These are phyloP conservation scores for Agriopis leucophaearia DNA, from an alignment of 2,888 invertebrate genomes.

Conservation along the genomic window DNA sequence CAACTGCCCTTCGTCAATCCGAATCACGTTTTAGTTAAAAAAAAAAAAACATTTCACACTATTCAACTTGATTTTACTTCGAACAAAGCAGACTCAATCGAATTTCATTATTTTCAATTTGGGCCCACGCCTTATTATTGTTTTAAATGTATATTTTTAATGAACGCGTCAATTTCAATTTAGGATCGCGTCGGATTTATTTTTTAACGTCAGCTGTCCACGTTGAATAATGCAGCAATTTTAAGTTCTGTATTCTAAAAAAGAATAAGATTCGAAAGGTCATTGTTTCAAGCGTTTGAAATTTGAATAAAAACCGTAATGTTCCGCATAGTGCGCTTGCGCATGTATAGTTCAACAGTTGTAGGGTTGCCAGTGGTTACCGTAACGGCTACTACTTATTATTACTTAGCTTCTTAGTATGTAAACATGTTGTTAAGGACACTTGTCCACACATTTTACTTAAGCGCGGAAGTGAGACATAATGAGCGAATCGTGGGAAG, in stretches of 20 bases:
- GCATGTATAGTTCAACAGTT: constrained; percentile 62
- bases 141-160: too few relatives aligned
- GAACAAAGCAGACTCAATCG: constrained; percentile 66
- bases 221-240: constrained; percentile 59
- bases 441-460: constrained; percentile 53
- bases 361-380: constrained; percentile 57
- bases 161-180: constrained; percentile 84
- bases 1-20: constrained; percentile 9
- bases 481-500: constrained; percentile 71
- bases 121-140: constrained; percentile 71
- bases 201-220: constrained; percentile 66
- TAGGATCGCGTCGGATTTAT: constrained; percentile 70
- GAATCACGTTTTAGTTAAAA: constrained; percentile 1
- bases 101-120: constrained; percentile 80
- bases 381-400: constrained; percentile 41
- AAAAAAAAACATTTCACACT: constrained; percentile 31
- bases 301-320: constrained; percentile 84
- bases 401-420: constrained; percentile 43
- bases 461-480: constrained; percentile 64
- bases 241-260: constrained; percentile 48
- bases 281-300: constrained; percentile 57
- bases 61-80: constrained; percentile 52
- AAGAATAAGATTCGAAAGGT: constrained; percentile 44
- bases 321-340: constrained; percentile 74
- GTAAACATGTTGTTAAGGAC: constrained; percentile 49